Evolutionary conservation across 2,888 invertebrate genomes (phyloP), one percentile per base, ranked within the genome.

Genomic region (Agelastica alni): DNA sequence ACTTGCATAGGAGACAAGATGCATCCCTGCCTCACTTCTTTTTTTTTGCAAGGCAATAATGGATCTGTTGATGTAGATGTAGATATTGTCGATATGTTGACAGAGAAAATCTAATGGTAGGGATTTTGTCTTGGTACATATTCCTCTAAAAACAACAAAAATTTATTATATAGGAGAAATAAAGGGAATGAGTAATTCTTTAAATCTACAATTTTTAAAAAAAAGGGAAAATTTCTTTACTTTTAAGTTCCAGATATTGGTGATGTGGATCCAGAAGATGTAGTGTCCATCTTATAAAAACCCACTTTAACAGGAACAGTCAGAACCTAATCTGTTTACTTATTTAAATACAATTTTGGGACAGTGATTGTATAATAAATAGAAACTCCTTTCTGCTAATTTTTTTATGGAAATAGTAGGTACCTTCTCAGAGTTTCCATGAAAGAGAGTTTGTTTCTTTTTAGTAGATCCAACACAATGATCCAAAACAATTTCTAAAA

Each of bases 1-100:
- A n/a, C n/a, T n/a, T n/a, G n/a, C n/a, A n/a, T n/a, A n/a, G n/a
- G n/a, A n/a, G n/a, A n/a, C n/a, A n/a, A n/a, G n/a, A n/a, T n/a
- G n/a, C n/a, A n/a, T n/a, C n/a, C n/a, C n/a, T n/a, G n/a, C n/a
- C n/a, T n/a, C n/a, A n/a, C n/a, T n/a, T n/a, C n/a, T n/a, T n/a
- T n/a, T n/a, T n/a, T n/a, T n/a, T n/a, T 34, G 34, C 34, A 34
- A 34, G 13, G 34, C 34, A 7, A 34, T 34, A 34, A 34, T 16
- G 39, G n/a, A 16, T 17, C 39, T 39, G n/a, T n/a, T n/a, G 17
- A 39, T 28, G 28, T 4, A 28, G 28, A 9, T 39, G 39, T 39
- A 39, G 17, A 39, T 39, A 17, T 39, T 39, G 39, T n/a, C n/a
- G n/a, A n/a, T n/a, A 39, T 17, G 34, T 34, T 34, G 12, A 34